These are phyloP conservation scores for Pedionomus torquatus DNA, from an alignment of 2,113 vertebrate species.

Conservation along the genomic window DNA sequence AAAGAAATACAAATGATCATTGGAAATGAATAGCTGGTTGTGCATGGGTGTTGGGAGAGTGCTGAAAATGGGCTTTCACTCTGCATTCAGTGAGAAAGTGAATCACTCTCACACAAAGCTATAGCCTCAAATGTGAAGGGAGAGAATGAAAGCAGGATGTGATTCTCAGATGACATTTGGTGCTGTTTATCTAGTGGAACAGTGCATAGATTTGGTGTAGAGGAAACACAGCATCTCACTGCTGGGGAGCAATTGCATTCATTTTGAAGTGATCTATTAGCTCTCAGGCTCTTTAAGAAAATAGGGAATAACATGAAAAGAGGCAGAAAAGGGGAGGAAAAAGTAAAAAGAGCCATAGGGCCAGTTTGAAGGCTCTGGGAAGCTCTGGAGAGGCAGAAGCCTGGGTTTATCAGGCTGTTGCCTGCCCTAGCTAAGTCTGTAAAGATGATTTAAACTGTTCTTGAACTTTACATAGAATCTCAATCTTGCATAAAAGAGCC, in stretches of 20 bases:
- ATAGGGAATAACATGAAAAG: not conserved
- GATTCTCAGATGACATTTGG: constrained; percentile 61
- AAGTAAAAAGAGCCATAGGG: not conserved
- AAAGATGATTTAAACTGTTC: not conserved
- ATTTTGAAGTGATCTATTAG: constrained; percentile 54
- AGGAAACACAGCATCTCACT: constrained; percentile 33
- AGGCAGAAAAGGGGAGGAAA: not conserved
- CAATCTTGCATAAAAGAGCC: not conserved
- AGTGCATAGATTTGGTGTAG: not conserved
- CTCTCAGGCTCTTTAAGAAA: constrained; percentile 28
- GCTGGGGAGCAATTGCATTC: constrained; percentile 29
- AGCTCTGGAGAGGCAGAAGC: not conserved
- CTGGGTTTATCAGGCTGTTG: not conserved
- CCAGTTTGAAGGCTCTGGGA: not conserved
- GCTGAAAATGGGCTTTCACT: constrained; percentile 62
- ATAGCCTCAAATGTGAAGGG: not conserved
- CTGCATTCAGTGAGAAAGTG: constrained; percentile 55
- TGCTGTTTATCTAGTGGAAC: constrained; percentile 62
- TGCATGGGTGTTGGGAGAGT: constrained; percentile 53
- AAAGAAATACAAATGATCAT: constrained; percentile 70
- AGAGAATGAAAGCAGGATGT: constrained; percentile 68
- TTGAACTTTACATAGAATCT: not conserved
- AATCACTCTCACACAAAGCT: constrained; percentile 61
- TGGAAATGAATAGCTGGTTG: constrained; percentile 62
- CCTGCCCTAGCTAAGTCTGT: not conserved